Percentiles rank a stretch among this genome's conserved stretches.
Conservation (phyloP, 2,888 invertebrate species). For the Eilema sororculum region DNA sequence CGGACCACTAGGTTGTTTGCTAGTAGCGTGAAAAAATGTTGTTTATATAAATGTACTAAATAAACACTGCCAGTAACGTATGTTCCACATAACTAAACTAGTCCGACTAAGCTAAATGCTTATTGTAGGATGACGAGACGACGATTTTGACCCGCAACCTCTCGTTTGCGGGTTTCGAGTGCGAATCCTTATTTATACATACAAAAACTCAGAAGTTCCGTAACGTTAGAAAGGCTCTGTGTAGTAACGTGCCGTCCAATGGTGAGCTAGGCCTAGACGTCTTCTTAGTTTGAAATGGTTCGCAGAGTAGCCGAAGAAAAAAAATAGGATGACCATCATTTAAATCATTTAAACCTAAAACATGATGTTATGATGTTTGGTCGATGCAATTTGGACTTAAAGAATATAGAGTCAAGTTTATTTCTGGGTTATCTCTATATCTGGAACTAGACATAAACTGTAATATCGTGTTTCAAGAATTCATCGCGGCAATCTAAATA, state of each 20-base stretch:
- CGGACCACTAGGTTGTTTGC: neutral
- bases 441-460: no score
- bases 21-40: neutral
- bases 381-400: no score
- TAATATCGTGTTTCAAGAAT: no score
- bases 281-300: neutral
- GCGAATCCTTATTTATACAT: slow-evolving; percentile 3
- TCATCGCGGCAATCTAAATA: no score
- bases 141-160: slow-evolving; percentile 10
- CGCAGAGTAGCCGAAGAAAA: no score
- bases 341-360: no score
- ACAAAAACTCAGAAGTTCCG: slow-evolving; percentile 2
- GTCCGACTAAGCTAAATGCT: slow-evolving; percentile 11
- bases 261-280: neutral
- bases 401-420: no score
- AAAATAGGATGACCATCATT: no score
- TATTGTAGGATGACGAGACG: slow-evolving; percentile 10
- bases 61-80: neutral
- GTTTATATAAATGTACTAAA: neutral
- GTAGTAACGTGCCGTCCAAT: neutral
- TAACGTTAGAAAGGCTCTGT: slow-evolving; percentile 5
- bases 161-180: neutral
- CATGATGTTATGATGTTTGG: no score
- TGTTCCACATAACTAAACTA: slow-evolving; percentile 2
- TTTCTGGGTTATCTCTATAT: no score